These are phyloP conservation scores for Megalonaias nervosa DNA, from an alignment of 1,140 invertebrate genomes.

Conservation along the genomic window DNA sequence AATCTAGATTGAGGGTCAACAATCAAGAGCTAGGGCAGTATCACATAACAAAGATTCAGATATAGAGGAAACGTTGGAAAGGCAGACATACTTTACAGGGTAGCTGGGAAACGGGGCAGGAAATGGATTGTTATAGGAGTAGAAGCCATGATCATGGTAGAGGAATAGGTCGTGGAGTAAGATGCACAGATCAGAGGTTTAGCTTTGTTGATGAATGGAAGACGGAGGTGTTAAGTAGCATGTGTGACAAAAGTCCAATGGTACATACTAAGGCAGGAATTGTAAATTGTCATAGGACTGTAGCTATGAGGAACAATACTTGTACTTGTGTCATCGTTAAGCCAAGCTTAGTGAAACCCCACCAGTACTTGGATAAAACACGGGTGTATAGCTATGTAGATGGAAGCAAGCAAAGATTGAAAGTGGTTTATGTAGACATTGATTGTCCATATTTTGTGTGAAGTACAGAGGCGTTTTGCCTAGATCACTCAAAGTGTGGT, in stretches of 20 bases:
- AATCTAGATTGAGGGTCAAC: background rate
- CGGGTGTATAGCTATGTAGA: constrained; percentile 30
- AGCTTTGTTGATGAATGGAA: background rate
- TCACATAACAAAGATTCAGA: no score
- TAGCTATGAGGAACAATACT: constrained; percentile 34
- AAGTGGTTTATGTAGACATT: constrained; percentile 21
- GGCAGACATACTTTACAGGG: no score
- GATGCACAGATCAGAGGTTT: background rate
- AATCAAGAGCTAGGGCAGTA: background rate
- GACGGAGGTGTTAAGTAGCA: background rate
- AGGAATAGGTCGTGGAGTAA: background rate
- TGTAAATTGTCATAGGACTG: constrained; percentile 10
- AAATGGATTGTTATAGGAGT: background rate
- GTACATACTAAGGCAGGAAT: constrained; percentile 5
- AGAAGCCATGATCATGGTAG: background rate
- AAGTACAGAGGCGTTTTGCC: constrained; percentile 19
- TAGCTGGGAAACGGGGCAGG: no score
- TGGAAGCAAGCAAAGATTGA: constrained; percentile 4
- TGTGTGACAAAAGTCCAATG: background rate
- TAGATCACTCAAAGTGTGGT: constrained; percentile 36
- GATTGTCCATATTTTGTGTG: constrained; percentile 36
- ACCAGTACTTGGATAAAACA: constrained; percentile 8
- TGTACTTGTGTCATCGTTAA: constrained; percentile 34
- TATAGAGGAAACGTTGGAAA: no score
- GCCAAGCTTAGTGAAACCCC: constrained; percentile 6